Evolutionary conservation across 2,797 vertebrate genomes (phyloP).

Genomic region (Rhincodon typus): DNA sequence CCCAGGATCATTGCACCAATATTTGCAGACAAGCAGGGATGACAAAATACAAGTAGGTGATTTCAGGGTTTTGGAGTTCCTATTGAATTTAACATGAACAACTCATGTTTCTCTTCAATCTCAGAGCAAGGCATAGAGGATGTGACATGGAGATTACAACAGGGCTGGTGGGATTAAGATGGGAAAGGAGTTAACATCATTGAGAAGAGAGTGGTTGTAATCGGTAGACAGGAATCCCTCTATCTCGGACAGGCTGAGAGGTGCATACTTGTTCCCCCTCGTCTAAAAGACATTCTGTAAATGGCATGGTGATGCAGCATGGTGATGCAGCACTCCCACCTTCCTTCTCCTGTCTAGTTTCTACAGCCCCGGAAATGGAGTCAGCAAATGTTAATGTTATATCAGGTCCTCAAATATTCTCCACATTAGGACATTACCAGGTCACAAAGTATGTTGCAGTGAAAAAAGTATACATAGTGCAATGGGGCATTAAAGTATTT

Average conservation of each 20-base stretch:
- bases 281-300: neutral
- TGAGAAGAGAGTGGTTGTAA: neutral
- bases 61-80: neutral
- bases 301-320: neutral
- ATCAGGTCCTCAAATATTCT: neutral
- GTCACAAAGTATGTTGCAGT: neutral
- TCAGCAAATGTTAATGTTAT: neutral
- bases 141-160: neutral
- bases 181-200: neutral
- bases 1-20: neutral
- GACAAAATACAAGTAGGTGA: too few species aligned
- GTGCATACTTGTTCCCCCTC: neutral
- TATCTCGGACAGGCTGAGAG: neutral
- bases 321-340: neutral
- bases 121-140: neutral
- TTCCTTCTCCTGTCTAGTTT: neutral
- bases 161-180: neutral
- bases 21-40: neutral
- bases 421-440: neutral
- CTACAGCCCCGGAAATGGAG: too few species aligned
- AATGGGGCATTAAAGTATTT: neutral
- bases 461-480: neutral
- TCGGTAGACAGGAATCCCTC: neutral
- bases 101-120: neutral
- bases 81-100: neutral